phyloP scores from a whole-genome alignment of 2,888 invertebrate genomes.

The Xestoiulus laeticollis region DNA sequence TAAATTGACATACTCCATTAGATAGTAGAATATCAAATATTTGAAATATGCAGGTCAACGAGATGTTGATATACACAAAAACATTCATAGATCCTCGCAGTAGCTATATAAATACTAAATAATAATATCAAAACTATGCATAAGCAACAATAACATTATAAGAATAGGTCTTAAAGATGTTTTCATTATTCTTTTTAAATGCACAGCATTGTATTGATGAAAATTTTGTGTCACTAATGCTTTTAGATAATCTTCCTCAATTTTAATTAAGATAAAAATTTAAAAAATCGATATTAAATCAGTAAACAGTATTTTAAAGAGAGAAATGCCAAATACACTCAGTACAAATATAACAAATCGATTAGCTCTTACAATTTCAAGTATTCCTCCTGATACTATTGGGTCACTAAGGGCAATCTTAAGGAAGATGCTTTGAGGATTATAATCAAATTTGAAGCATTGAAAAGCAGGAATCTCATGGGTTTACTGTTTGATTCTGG shows the following conservation, averaged over 20 bases:
- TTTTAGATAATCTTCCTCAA: background rate
- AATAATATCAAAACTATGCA: no score
- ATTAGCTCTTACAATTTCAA: background rate
- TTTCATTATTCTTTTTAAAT: no score
- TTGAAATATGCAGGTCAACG: no score
- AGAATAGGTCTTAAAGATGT: no score
- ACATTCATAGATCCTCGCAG: no score
- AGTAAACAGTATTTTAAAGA: background rate
- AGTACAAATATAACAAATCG: background rate
- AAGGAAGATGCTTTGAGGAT: background rate
- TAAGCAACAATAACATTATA: no score
- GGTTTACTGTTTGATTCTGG: slow-evolving; percentile 5
- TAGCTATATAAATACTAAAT: no score
- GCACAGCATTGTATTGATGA: no score
- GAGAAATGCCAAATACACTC: background rate
- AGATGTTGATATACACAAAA: no score
- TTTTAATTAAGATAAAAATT: background rate
- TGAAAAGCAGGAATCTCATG: background rate
- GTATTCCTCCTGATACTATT: background rate
- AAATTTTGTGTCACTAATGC: no score
- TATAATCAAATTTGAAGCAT: background rate
- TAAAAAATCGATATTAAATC: background rate
- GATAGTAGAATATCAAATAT: no score
- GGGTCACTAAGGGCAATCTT: background rate
- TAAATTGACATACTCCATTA: no score